Conservation (phyloP, 2,113 vertebrate species). For the Pitta sordida region DNA sequence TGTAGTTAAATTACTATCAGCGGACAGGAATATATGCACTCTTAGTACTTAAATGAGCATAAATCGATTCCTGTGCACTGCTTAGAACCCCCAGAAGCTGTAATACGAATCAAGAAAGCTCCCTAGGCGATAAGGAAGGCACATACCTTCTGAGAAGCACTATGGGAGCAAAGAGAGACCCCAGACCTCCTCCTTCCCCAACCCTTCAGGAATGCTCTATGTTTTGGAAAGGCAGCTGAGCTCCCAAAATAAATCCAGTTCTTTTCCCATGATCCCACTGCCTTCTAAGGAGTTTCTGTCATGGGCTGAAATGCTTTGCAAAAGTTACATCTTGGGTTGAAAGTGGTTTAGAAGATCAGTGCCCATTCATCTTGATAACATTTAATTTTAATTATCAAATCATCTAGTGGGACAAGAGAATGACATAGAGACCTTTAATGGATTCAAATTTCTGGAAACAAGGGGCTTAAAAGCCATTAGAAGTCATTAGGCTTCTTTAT, state of each 20-base stretch:
- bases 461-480: neutral
- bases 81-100: neutral
- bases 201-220: neutral
- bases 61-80: neutral
- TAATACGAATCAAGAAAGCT: neutral
- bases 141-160: fast-evolving
- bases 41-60: neutral
- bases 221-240: neutral
- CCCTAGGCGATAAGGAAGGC: neutral
- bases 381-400: neutral
- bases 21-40: neutral
- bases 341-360: neutral
- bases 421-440: neutral
- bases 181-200: fast-evolving
- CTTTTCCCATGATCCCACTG: neutral
- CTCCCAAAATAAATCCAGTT: neutral
- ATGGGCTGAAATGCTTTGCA: neutral
- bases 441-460: neutral
- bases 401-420: neutral
- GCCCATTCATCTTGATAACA: neutral
- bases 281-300: neutral
- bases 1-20: neutral
- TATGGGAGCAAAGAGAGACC: neutral
- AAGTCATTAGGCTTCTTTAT: neutral
- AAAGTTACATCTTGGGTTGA: neutral